phyloP scores from a whole-genome alignment of 2,113 vertebrate genomes.

The Sigmodon hispidus region DNA sequence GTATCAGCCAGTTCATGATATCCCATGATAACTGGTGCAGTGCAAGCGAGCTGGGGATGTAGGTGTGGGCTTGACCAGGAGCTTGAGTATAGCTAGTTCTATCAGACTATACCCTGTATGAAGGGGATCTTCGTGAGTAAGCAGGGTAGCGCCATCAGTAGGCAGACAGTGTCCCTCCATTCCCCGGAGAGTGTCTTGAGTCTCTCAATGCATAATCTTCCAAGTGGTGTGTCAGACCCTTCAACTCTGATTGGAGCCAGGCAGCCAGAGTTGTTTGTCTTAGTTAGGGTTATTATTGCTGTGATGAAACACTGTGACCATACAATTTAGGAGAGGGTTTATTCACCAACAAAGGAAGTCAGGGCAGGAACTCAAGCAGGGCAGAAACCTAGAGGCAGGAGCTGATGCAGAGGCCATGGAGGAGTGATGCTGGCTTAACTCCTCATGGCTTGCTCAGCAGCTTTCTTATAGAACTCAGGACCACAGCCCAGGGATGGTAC shows the following conservation, averaged over 20 bases:
- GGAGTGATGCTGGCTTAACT: neutral
- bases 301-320: neutral
- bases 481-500: neutral
- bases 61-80: neutral
- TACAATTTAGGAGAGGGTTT: neutral
- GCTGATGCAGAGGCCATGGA: neutral
- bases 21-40: neutral
- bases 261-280: neutral
- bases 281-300: neutral
- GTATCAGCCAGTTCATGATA: neutral
- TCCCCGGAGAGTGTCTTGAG: neutral
- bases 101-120: neutral
- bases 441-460: neutral
- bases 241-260: neutral
- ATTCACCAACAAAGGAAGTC: neutral
- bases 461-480: neutral
- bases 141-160: neutral
- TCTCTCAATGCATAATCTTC: slow-evolving; percentile 3
- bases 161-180: neutral
- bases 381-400: neutral
- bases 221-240: neutral
- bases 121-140: neutral
- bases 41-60: neutral
- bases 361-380: neutral
- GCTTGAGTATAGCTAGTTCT: neutral